A percentile compares a stretch with the other conserved stretches of the same genome.
Conservation (phyloP, 2,888 invertebrate genomes). For the Stratiomys singularior region DNA sequence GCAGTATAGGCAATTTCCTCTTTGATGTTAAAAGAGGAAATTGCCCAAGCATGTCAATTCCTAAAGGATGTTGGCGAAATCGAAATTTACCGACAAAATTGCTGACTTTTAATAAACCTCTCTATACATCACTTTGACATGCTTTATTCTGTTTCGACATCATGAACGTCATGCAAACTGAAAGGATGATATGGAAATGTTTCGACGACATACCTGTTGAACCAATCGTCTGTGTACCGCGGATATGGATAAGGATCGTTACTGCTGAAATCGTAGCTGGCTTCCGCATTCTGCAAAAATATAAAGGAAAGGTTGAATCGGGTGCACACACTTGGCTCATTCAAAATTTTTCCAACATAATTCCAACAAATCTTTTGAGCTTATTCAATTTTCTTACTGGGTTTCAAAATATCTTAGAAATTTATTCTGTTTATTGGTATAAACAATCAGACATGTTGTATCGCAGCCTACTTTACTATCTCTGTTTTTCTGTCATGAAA, state of each 20-base stretch:
- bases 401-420: too few relatives aligned
- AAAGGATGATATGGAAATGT: neutral
- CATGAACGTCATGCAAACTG: neutral
- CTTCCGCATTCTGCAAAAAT: slow-evolving; percentile 89
- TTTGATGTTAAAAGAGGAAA: neutral
- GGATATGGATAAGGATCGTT: slow-evolving; percentile 99
- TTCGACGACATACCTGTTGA: slow-evolving; percentile 85
- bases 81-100: neutral
- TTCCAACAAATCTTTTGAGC: too few relatives aligned
- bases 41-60: neutral
- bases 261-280: slow-evolving; percentile 99
- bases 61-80: neutral
- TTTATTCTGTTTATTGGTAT: too few relatives aligned
- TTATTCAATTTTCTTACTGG: too few relatives aligned
- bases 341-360: too few relatives aligned
- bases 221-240: slow-evolving; percentile 99
- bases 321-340: too few relatives aligned
- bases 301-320: neutral
- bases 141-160: neutral
- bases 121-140: neutral
- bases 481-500: too few relatives aligned
- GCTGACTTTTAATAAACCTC: neutral
- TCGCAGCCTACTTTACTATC: too few relatives aligned
- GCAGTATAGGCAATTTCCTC: too few relatives aligned
- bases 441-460: too few relatives aligned